Evolutionary conservation across 2,888 invertebrate genomes (phyloP), one percentile per base, ranked within the genome.

Genomic region (Drosophila pseudotalamancana): DNA sequence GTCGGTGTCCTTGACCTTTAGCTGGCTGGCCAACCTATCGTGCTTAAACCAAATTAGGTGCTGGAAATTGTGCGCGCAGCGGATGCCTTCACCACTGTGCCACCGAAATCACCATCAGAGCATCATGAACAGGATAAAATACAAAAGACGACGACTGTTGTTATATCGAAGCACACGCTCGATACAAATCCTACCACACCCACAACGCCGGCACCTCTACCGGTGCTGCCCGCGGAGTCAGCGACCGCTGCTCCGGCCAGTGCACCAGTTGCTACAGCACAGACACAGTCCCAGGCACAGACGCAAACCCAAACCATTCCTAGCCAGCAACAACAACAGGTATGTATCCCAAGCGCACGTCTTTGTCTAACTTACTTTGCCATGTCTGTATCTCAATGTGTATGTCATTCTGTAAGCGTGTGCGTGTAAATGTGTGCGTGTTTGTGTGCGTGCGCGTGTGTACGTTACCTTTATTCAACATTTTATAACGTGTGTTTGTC

Each of bases 141-240:
- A 85, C 92, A 94, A 76, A 97, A 97, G 93, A 97, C 97, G 59
- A 97, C 97, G 72, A 97, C 97, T 9, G 96, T 97, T 84, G 97
- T 97, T 57, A 97, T 97, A 97, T 97, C 97, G 91, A 97, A 97
- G 91, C 97, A 97, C 91, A 97, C 97, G 57, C 93, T 97, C 84
- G 96, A 96, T 75, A 91, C 91, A 62, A 90, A 91, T 85, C 90
- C 90, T 32, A 80, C 89, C 46, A 82, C 89, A 51, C 85, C 78
- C 55, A 81, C 87, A 55, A 87, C 86, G 18, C 81, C 88, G 46
- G 82, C 89, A 65, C 76, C 89, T 9, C 46, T 76, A n/a, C 53
- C 11, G 32, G 56, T 32, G 49, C 35, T 53, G 40, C 32, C 67
- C 19, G 21, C 51, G 11, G 64, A 74, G 56, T 67, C 73, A 56